phyloP scores from a whole-genome alignment of 2,113 vertebrate species.

The Aspidoscelis tigris region DNA sequence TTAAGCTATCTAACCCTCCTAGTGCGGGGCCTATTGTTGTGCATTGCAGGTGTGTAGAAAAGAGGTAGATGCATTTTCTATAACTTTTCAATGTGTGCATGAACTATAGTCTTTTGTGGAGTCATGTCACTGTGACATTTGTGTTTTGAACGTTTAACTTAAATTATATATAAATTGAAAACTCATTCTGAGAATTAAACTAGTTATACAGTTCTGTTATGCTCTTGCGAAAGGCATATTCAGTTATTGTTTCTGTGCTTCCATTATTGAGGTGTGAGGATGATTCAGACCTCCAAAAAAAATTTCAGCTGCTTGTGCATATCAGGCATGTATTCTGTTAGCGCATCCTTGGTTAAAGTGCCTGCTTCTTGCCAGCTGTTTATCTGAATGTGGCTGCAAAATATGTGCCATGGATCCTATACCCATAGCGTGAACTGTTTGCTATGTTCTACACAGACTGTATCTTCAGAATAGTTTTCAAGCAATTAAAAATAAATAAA shows the following conservation, averaged over 20 bases:
- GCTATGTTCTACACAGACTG: neutral
- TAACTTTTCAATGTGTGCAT: conserved; percentile 28
- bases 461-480: neutral
- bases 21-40: conserved; percentile 97
- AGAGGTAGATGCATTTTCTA: conserved; percentile 32
- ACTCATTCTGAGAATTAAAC: neutral
- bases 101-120: conserved; percentile 33
- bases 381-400: neutral
- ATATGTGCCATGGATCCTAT: neutral
- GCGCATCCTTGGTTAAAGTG: no score
- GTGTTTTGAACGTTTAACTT: no score
- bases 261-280: neutral
- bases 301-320: neutral
- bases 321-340: neutral
- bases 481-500: neutral
- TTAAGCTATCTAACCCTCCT: conserved; percentile 96
- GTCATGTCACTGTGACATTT: conserved; percentile 29
- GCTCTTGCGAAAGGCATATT: neutral
- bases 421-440: neutral
- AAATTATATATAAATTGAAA: no score
- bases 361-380: neutral
- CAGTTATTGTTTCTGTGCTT: conserved; percentile 8
- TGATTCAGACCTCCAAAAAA: neutral
- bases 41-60: conserved; percentile 92
- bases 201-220: neutral